Evolutionary conservation across 2,888 invertebrate species (phyloP), one percentile per base, ranked within the genome.

Genomic region (Scaptomyza reducta): DNA sequence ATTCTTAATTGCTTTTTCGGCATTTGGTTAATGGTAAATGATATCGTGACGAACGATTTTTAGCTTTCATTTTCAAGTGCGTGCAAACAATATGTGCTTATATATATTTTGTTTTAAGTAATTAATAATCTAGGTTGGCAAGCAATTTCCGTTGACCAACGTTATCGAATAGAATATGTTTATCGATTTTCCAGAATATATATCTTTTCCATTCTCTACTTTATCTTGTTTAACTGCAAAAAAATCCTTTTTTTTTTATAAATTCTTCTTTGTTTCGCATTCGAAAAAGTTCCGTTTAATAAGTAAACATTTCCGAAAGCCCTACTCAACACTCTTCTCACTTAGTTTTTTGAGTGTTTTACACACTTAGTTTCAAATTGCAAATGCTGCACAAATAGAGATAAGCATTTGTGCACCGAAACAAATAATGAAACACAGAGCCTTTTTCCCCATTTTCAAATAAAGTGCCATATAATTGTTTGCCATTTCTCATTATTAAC

Each of bases 1-100:
- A 11, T 31, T 38, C 53, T 74, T 81, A 81, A 81, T 81, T 81
- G 81, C 74, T 81, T 85, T 79, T 79, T 53, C 42, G 55, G 57
- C 57, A 66, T 72, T 57, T 64, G 57, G 63, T 57, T 63, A 74
- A 51, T 64, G 55, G 66, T 71, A 71, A 74, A 51, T 60, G 77
- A 74, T 74, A 76, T 76, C 33, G 61, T 38, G 46, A 35, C 38
- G 31, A 5, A 18, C 10, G 31, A 1, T 31, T n/a, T 41, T 22
- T 29, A n/a, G 10, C 13, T n/a, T 9, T 29, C 27, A 18, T 55
- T 13, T 53, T 31, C 22, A 40, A 45, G 50, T 40, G 47, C 38
- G 13, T 33, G 10, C 13, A 7, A 1, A 18, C 25, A 40, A 35
- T 25, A 14, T 13, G 1, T 13, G 10, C 35, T 27, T 44, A 38